phyloP scores from a whole-genome alignment of 2,797 vertebrate species.

The Knipowitschia caucasica region DNA sequence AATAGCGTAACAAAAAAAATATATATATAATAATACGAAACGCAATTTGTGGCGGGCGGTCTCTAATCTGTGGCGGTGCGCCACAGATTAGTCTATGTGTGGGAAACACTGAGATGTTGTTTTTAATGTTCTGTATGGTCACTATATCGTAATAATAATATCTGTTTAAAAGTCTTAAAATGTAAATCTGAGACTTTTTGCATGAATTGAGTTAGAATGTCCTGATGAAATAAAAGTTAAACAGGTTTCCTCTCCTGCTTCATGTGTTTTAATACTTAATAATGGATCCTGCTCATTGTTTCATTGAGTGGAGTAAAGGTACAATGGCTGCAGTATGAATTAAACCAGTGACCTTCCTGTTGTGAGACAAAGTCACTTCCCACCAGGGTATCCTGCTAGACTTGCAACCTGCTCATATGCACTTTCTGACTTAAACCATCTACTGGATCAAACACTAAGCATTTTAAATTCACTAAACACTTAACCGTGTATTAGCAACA shows the following conservation, averaged over 20 bases:
- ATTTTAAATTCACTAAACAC: constrained; percentile 46
- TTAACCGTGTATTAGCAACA: constrained; percentile 56
- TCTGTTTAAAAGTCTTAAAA: too few species aligned
- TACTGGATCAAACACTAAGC: constrained; percentile 16
- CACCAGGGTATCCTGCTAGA: constrained; percentile 48
- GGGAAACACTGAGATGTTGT: too few species aligned
- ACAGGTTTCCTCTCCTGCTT: constrained; percentile 10
- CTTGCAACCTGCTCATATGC: constrained; percentile 21
- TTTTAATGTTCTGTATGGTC: too few species aligned
- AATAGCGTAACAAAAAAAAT: too few species aligned
- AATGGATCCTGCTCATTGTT: constrained; percentile 51
- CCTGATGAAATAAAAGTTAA: constrained; percentile 8
- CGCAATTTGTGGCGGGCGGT: too few species aligned
- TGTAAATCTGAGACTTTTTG: too few species aligned
- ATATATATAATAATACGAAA: too few species aligned
- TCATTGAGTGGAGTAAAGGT: constrained; percentile 51
- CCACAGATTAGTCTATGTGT: too few species aligned
- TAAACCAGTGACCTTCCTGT: constrained; percentile 62
- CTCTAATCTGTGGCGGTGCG: too few species aligned
- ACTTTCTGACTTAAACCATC: constrained; percentile 8
- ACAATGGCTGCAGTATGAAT: constrained; percentile 58
- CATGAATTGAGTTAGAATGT: too few species aligned
- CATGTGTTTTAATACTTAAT: constrained; percentile 27
- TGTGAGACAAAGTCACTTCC: constrained; percentile 60
- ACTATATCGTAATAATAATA: too few species aligned